These are phyloP conservation scores for Lysandra bellargus DNA, from an alignment of 2,888 invertebrate species.

Conservation along the genomic window DNA sequence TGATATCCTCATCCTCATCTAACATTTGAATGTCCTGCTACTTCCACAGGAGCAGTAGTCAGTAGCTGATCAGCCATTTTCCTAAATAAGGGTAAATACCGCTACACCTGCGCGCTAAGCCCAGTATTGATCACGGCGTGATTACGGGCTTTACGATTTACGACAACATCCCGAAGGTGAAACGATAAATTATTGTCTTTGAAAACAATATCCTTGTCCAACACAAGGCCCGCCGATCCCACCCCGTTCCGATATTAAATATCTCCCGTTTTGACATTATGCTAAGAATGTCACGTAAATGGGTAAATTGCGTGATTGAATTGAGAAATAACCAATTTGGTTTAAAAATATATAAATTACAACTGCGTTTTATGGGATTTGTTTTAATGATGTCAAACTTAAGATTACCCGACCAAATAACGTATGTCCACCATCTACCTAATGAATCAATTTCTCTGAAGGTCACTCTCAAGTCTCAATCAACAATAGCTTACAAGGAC, in stretches of 20 bases:
- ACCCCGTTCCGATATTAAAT: slow-evolving; percentile 17
- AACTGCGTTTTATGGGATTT: too few relatives aligned
- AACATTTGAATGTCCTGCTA: not conserved
- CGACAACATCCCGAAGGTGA: not conserved
- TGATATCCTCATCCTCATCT: not conserved
- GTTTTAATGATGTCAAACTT: too few relatives aligned
- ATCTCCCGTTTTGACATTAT: not conserved
- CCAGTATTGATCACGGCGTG: slow-evolving; percentile 2
- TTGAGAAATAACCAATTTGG: not conserved
- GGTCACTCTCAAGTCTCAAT: too few relatives aligned
- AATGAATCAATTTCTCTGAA: too few relatives aligned
- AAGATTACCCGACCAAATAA: too few relatives aligned
- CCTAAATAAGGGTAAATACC: not conserved
- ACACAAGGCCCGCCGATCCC: not conserved
- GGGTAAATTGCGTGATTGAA: not conserved
- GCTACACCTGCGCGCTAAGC: not conserved
- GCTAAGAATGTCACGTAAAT: not conserved
- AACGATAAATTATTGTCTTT: slow-evolving; percentile 17
- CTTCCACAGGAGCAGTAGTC: too few relatives aligned
- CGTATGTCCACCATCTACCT: too few relatives aligned
- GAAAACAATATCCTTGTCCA: slow-evolving; percentile 20
- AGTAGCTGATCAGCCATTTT: not conserved
- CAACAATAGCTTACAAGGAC: not conserved
- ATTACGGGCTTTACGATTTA: not conserved
- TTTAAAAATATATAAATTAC: too few relatives aligned